Percentiles rank a stretch among this genome's conserved stretches.
Evolutionary conservation across 1,140 invertebrate genomes (phyloP).

Genomic region (Eupeodes corollae): DNA sequence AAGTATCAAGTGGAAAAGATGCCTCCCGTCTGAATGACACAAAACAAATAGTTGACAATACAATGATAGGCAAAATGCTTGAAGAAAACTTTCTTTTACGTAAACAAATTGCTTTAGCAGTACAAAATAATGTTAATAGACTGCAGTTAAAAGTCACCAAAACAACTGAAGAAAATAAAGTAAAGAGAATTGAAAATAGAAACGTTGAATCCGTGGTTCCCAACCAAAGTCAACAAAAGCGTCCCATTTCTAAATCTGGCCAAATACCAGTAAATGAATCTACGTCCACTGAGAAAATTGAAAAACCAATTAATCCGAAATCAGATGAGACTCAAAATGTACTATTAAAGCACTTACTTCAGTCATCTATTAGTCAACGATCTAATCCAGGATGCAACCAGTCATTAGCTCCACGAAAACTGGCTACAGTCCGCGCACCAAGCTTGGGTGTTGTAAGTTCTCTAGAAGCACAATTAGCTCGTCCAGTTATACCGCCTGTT

Average conservation of each 20-base stretch:
- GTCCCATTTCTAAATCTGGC: too few relatives aligned
- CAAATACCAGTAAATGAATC: too few relatives aligned
- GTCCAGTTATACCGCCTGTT: slow-evolving; percentile 55
- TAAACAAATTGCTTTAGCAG: slow-evolving; percentile 3
- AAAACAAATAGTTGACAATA: too few relatives aligned
- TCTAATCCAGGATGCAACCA: slow-evolving; percentile 15
- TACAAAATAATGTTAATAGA: not conserved
- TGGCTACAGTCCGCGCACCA: slow-evolving; percentile 43
- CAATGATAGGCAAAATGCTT: too few relatives aligned
- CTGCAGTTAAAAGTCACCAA: slow-evolving; percentile 13
- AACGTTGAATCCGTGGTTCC: too few relatives aligned
- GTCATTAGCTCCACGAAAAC: slow-evolving; percentile 40
- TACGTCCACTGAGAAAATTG: too few relatives aligned
- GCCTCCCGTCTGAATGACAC: too few relatives aligned
- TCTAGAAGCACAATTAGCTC: slow-evolving; percentile 58
- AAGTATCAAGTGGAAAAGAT: too few relatives aligned
- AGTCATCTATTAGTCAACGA: slow-evolving; percentile 64
- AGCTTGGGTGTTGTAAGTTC: slow-evolving; percentile 57
- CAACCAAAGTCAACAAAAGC: too few relatives aligned
- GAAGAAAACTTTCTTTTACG: too few relatives aligned
- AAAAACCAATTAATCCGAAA: slow-evolving; percentile 20
- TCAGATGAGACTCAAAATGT: slow-evolving; percentile 79
- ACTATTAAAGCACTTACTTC: slow-evolving; percentile 75
- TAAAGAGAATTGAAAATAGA: too few relatives aligned
- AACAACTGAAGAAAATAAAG: too few relatives aligned